Conservation (phyloP, 1,140 invertebrate species). For the Apis florea region DNA sequence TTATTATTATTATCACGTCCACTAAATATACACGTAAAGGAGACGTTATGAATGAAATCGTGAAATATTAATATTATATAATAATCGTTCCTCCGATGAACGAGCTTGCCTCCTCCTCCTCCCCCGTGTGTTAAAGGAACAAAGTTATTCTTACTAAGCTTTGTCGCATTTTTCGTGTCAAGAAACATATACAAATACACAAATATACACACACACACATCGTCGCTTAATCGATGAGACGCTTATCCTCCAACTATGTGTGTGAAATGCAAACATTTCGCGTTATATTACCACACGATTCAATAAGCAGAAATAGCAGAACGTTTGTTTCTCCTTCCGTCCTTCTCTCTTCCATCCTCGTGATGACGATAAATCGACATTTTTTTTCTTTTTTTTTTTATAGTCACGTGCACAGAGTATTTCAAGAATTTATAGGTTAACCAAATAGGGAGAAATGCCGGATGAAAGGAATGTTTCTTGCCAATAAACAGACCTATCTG, state of each 20-base stretch:
- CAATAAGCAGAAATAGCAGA: constrained; percentile 9
- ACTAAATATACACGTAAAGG: background rate
- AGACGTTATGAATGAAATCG: background rate
- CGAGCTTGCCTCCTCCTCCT: background rate
- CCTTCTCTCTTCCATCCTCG: background rate
- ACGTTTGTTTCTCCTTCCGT: constrained; percentile 30
- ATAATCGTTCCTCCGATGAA: too few relatives aligned
- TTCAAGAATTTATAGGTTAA: too few relatives aligned
- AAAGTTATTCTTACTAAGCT: background rate
- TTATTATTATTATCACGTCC: too few relatives aligned
- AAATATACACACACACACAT: background rate
- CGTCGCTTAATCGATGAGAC: constrained; percentile 48
- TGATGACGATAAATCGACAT: background rate
- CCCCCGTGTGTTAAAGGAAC: background rate
- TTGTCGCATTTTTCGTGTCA: background rate
- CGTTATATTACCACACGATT: constrained; percentile 38
- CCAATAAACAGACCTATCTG: too few relatives aligned
- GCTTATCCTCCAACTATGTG: constrained; percentile 54
- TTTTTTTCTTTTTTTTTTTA: too few relatives aligned
- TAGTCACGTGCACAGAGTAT: too few relatives aligned
- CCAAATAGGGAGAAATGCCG: too few relatives aligned
- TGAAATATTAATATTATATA: background rate
- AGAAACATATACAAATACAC: too few relatives aligned
- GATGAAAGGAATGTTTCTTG: too few relatives aligned
- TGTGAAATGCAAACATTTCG: constrained; percentile 48